Evolutionary conservation across 2,888 invertebrate species (phyloP).

Genomic region (Lycia hirtaria): DNA sequence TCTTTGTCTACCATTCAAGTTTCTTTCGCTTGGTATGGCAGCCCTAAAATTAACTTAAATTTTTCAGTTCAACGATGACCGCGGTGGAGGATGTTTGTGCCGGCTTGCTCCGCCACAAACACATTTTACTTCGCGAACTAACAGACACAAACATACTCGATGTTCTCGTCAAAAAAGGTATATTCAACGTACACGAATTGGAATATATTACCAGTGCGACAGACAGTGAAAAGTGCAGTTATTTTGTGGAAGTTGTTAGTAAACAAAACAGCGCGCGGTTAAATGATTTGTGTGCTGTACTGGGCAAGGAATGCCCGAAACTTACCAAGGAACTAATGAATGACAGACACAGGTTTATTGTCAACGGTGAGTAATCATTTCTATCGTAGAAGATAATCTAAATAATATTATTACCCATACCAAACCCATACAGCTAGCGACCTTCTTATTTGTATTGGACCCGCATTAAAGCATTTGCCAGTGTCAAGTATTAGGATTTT

Average conservation of each 20-base stretch:
- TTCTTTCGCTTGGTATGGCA: constrained; percentile 35
- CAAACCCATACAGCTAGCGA: too few relatives aligned
- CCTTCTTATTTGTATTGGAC: too few relatives aligned
- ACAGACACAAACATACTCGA: constrained; percentile 87
- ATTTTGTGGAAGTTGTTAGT: constrained; percentile 86
- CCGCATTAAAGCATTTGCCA: too few relatives aligned
- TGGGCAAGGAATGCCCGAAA: constrained; percentile 87
- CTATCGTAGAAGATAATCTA: constrained; percentile 4
- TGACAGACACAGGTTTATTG: constrained; percentile 82
- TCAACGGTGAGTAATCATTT: constrained; percentile 66
- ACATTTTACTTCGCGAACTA: constrained; percentile 86
- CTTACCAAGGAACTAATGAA: constrained; percentile 87
- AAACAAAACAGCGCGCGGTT: constrained; percentile 86
- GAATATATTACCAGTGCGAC: constrained; percentile 80
- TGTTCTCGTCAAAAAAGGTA: constrained; percentile 87
- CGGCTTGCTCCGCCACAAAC: constrained; percentile 86
- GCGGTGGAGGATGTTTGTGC: constrained; percentile 85
- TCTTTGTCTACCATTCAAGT: constrained; percentile 10
- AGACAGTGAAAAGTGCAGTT: constrained; percentile 84
- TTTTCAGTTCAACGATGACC: constrained; percentile 79
- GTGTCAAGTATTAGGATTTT: too few relatives aligned
- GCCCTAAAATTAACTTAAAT: constrained; percentile 10
- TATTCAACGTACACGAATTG: constrained; percentile 86
- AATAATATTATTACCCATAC: not conserved
- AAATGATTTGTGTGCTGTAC: constrained; percentile 86